Percentiles rank a stretch among this genome's conserved stretches.
Evolutionary conservation across 2,113 vertebrate species (phyloP).

Genomic region (Ceyx melanurus): DNA sequence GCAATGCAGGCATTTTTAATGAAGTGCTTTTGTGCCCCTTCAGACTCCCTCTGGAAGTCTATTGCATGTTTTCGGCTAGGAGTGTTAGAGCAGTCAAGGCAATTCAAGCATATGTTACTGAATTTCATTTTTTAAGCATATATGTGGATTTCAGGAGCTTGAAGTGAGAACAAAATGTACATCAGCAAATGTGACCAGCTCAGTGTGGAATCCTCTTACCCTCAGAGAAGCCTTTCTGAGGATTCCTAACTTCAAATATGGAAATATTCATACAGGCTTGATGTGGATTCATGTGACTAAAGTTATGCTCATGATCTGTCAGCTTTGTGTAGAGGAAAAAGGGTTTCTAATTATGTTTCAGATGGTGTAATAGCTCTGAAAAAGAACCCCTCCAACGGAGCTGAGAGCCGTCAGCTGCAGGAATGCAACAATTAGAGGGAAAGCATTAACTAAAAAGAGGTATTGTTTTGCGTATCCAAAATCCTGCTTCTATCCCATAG

Average conservation of each 20-base stretch:
- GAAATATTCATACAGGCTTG: neutral
- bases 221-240: neutral
- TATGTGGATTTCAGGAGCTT: neutral
- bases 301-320: neutral
- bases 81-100: neutral
- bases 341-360: neutral
- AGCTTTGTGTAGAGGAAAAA: neutral
- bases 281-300: neutral
- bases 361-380: neutral
- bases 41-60: neutral
- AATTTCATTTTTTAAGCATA: neutral
- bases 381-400: neutral
- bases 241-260: neutral
- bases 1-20: neutral
- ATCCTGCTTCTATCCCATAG: neutral
- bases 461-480: neutral
- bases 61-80: neutral
- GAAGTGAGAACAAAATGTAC: neutral
- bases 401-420: neutral
- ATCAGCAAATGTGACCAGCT: neutral
- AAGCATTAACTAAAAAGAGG: neutral
- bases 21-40: neutral
- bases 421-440: neutral
- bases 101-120: neutral
- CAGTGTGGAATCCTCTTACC: neutral